These are phyloP conservation scores for Copsychus sechellarum DNA, from an alignment of 2,113 vertebrate species.

Conservation along the genomic window DNA sequence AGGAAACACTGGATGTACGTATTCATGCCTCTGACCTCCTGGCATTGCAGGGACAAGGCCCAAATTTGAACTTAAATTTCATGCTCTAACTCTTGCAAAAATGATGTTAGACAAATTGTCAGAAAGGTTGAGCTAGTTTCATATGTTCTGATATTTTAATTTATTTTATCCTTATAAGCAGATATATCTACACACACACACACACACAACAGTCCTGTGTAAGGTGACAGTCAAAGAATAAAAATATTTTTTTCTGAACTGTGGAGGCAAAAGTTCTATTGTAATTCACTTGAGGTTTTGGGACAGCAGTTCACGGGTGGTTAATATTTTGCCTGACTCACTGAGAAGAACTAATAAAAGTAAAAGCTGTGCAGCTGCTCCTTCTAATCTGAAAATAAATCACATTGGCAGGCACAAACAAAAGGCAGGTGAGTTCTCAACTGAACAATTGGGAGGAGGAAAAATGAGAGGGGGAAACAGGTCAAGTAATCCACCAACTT, in stretches of 20 bases:
- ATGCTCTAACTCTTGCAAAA: neutral
- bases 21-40: neutral
- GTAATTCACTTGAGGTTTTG: neutral
- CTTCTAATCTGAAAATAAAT: slow-evolving; percentile 49
- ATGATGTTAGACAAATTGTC: neutral
- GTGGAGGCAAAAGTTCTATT: neutral
- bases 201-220: neutral
- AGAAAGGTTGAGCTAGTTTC: neutral
- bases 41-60: neutral
- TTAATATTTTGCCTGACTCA: slow-evolving; percentile 36
- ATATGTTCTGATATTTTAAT: neutral
- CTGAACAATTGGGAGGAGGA: neutral
- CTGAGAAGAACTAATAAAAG: slow-evolving; percentile 19
- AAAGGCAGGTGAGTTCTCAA: slow-evolving; percentile 44
- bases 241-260: neutral
- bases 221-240: neutral
- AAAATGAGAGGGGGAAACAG: neutral
- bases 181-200: neutral
- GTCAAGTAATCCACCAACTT: neutral
- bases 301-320: neutral
- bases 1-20: neutral
- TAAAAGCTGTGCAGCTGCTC: slow-evolving; percentile 25
- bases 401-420: slow-evolving; percentile 16
- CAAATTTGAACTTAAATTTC: neutral
- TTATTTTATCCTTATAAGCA: neutral